phyloP scores from a whole-genome alignment of 2,888 invertebrate genomes.

The Eremobia ochroleuca region DNA sequence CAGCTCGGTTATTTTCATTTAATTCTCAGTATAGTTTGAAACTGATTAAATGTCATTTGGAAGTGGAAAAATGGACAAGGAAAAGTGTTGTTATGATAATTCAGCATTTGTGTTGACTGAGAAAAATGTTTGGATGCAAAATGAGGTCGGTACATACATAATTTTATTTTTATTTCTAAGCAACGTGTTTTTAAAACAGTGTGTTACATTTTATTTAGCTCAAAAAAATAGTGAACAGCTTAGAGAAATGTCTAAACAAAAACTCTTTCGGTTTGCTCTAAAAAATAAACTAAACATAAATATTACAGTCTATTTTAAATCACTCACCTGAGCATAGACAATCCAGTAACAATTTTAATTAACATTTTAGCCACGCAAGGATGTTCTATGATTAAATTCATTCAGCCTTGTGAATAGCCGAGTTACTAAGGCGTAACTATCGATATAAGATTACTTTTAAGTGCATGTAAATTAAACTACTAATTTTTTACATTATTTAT shows the following conservation, averaged over 20 bases:
- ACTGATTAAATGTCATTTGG: constrained; percentile 63
- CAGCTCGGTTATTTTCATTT: constrained; percentile 45
- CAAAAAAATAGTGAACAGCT: not conserved
- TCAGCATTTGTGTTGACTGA: constrained; percentile 84
- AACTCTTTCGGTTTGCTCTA: not conserved
- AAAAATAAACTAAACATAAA: not conserved
- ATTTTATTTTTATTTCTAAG: too few species aligned
- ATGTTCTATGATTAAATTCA: constrained; percentile 49
- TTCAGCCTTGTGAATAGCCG: constrained; percentile 59
- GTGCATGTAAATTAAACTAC: constrained; percentile 2
- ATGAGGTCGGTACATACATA: constrained; percentile 67
- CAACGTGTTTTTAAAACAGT: too few species aligned
- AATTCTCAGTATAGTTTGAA: constrained; percentile 34
- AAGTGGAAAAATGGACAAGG: constrained; percentile 72
- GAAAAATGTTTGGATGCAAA: constrained; percentile 77
- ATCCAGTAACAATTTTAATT: constrained; percentile 35
- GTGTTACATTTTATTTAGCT: not conserved
- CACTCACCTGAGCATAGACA: constrained; percentile 24
- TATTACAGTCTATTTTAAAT: constrained; percentile 1
- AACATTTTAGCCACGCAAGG: constrained; percentile 52
- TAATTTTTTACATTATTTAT: not conserved
- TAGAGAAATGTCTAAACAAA: not conserved
- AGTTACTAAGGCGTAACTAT: constrained; percentile 67
- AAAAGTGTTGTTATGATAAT: constrained; percentile 82
- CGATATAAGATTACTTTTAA: constrained; percentile 1